phyloP scores from a whole-genome alignment of 2,113 vertebrate genomes.

The Chionodraco myersi region DNA sequence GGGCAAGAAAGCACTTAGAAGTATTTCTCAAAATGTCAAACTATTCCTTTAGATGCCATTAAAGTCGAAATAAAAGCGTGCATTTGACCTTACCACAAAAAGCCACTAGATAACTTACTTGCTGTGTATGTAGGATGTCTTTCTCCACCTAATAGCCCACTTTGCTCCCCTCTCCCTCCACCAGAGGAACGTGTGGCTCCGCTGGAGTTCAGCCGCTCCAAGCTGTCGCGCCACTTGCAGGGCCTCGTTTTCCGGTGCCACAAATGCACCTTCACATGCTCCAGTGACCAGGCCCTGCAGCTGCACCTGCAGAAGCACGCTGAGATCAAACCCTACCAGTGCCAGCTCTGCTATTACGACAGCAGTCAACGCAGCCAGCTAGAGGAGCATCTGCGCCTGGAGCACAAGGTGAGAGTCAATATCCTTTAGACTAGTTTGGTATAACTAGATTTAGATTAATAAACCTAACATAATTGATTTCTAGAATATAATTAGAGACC shows the following conservation, averaged over 20 bases:
- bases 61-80: background rate
- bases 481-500: background rate
- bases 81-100: too few relatives aligned
- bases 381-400: constrained; percentile 92
- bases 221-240: constrained; percentile 95
- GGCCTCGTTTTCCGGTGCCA: constrained; percentile 97
- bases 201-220: constrained; percentile 96
- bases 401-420: constrained; percentile 89
- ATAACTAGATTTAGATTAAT: constrained; percentile 4
- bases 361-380: constrained; percentile 92
- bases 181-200: constrained; percentile 97
- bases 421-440: background rate
- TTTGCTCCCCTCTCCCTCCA: constrained; percentile 5
- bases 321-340: constrained; percentile 96
- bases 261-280: constrained; percentile 99
- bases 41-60: background rate
- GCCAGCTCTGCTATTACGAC: constrained; percentile 98
- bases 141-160: background rate
- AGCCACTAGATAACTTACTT: constrained; percentile 9
- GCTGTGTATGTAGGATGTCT: background rate
- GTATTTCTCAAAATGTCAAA: background rate
- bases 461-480: background rate
- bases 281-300: constrained; percentile 94
- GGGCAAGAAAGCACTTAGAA: too few relatives aligned
- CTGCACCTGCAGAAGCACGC: constrained; percentile 96